Conservation (phyloP, 2,113 vertebrate species). For the Nothobranchius kuhntae region DNA sequence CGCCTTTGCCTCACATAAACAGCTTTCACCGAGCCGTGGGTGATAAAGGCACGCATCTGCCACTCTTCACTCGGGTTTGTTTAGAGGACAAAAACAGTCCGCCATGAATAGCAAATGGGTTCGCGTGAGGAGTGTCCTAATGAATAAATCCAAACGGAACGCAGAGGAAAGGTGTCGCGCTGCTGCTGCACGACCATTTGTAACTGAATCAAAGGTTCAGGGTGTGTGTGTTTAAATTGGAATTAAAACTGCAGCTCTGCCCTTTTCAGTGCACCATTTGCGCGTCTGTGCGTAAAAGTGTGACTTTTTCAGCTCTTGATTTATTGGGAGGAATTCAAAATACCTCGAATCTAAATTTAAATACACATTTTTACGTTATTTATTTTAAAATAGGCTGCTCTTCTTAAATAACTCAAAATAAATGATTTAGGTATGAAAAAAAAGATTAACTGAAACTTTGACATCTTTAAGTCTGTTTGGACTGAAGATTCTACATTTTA, state of each 20-base stretch:
- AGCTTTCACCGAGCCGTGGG: constrained; percentile 70
- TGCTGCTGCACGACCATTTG: constrained; percentile 71
- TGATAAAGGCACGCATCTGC: constrained; percentile 81
- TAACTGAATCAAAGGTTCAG: constrained; percentile 61
- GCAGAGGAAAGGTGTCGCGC: constrained; percentile 63
- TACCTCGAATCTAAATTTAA: no score
- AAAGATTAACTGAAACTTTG: neutral
- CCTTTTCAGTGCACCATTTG: no score
- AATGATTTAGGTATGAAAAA: no score
- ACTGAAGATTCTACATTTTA: no score
- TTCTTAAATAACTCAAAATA: no score
- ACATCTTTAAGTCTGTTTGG: neutral
- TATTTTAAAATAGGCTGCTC: no score
- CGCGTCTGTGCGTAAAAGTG: no score
- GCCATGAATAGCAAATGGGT: constrained; percentile 82
- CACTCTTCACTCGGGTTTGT: constrained; percentile 65
- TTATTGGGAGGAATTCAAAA: no score
- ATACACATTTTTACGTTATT: no score
- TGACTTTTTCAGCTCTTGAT: no score
- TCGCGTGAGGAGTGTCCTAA: constrained; percentile 71
- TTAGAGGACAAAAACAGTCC: constrained; percentile 56
- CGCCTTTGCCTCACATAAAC: constrained; percentile 77
- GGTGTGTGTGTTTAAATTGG: neutral
- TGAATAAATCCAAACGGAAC: constrained; percentile 79
- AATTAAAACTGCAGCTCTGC: no score